phyloP scores from a whole-genome alignment of 2,113 vertebrate genomes.

The Dunckerocampus dactyliophorus region DNA sequence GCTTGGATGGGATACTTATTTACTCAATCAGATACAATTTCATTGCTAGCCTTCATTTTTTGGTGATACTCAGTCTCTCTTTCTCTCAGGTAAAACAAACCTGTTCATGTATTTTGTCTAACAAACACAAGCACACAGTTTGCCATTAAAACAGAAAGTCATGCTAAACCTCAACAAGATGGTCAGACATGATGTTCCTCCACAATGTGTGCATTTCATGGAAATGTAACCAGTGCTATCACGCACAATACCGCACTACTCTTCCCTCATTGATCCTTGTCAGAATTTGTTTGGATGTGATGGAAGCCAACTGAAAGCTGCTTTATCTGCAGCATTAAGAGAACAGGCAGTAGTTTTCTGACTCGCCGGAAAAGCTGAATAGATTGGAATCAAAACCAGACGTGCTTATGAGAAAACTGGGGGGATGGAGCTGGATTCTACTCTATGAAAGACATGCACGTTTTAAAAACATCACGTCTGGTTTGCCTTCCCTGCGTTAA shows the following conservation, averaged over 20 bases:
- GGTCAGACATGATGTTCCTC: neutral
- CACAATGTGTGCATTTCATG: neutral
- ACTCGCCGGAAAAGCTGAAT: slow-evolving; percentile 42
- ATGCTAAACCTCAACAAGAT: neutral
- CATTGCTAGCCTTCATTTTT: too few species aligned
- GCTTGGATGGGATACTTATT: too few species aligned
- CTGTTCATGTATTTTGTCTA: too few species aligned
- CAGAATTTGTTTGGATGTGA: slow-evolving; percentile 23
- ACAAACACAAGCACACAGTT: too few species aligned
- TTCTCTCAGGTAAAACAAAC: too few species aligned
- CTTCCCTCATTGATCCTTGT: neutral
- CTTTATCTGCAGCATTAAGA: slow-evolving; percentile 25
- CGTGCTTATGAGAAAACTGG: slow-evolving; percentile 21
- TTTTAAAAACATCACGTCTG: slow-evolving; percentile 36
- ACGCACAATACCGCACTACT: slow-evolving; percentile 24
- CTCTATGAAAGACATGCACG: slow-evolving; percentile 18
- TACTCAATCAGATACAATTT: too few species aligned
- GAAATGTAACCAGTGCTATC: slow-evolving; percentile 19
- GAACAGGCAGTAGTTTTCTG: slow-evolving; percentile 22
- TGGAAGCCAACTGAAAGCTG: slow-evolving; percentile 44
- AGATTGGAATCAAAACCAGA: slow-evolving; percentile 55
- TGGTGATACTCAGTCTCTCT: too few species aligned
- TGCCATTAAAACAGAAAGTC: too few species aligned
- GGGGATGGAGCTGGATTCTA: slow-evolving; percentile 16
- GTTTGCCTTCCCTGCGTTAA: slow-evolving; percentile 51